Conservation (phyloP, 2,888 invertebrate genomes). For the Podotricha telesiphe region DNA sequence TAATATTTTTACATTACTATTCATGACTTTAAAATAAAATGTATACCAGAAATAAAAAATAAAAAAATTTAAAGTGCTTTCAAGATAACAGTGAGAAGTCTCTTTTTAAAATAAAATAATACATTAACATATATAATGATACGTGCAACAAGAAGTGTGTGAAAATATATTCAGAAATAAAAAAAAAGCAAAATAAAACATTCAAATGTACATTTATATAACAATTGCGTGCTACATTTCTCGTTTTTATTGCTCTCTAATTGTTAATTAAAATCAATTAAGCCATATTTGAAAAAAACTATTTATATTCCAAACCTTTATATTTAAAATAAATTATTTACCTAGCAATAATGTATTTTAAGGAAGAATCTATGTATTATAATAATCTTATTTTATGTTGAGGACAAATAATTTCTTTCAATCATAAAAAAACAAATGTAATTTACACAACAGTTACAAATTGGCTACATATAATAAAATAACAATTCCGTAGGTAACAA, state of each 20-base stretch:
- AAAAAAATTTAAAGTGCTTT: constrained; percentile 26
- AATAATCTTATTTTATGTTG: background rate
- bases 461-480: constrained; percentile 22
- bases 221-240: background rate
- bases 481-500: constrained; percentile 31
- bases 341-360: background rate
- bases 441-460: constrained; percentile 5
- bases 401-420: background rate
- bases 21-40: background rate
- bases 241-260: background rate
- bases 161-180: background rate
- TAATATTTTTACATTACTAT: constrained; percentile 1
- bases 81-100: constrained; percentile 5
- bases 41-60: constrained; percentile 3
- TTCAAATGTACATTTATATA: background rate
- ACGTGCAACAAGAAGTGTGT: background rate
- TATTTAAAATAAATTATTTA: background rate
- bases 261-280: background rate
- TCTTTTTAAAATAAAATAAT: constrained; percentile 15
- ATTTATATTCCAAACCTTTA: too few species aligned
- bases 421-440: background rate
- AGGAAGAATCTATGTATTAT: background rate
- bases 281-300: too few species aligned
- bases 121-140: constrained; percentile 19
- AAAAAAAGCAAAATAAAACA: background rate